Evolutionary conservation across 1,140 invertebrate species (phyloP), one percentile per base, ranked within the genome.

Genomic region (Leptopilina clavipes): DNA sequence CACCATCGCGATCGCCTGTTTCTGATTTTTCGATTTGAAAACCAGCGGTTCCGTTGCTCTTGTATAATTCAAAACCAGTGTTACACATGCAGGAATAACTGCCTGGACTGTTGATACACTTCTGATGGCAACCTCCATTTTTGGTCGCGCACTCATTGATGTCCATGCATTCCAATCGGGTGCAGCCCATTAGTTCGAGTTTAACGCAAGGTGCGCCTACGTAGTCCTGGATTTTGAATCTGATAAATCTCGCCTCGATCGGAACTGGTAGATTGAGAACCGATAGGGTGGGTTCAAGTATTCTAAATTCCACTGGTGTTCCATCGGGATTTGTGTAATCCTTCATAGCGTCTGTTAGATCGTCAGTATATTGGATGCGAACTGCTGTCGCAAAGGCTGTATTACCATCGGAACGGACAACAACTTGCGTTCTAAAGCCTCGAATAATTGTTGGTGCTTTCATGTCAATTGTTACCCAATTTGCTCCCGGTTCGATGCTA

Each of bases 71-170:
- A 87, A 94, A 99, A 3, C 98, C 98, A 59, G 96, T 94, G 84
- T 98, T 97, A 85, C 98, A 99, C 70, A 93, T 92, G 86, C 98
- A 99, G 7, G 93, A 93, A 83, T 94, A 98, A 82, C 94, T 93
- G 70, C 98, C 98, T 65, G 96, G 94, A 78, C 92, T 95, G 85
- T 98, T 98, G 56, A 97, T 92, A 90, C 97, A 98, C 89, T 97
- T 97, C 85, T 98, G 97, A 85, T 98, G 95, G 89, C 98, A 99
- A 18, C 96, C 97, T 9, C 97, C 98, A 88, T 99, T 99, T 76
- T 95, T 94, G 18, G 92, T 92, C 70, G 92, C 92, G 89, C 98
- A 99, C 89, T 99, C 98, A 85, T 99, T 98, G 40, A 98, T 94
- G 87, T 99, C 97, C 10, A 93, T 92, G 87, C 98, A 99, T 84